A percentile compares a stretch with the other conserved stretches of the same genome.
phyloP scores from a whole-genome alignment of 2,888 invertebrate species.

The Dendrolimus pini region DNA sequence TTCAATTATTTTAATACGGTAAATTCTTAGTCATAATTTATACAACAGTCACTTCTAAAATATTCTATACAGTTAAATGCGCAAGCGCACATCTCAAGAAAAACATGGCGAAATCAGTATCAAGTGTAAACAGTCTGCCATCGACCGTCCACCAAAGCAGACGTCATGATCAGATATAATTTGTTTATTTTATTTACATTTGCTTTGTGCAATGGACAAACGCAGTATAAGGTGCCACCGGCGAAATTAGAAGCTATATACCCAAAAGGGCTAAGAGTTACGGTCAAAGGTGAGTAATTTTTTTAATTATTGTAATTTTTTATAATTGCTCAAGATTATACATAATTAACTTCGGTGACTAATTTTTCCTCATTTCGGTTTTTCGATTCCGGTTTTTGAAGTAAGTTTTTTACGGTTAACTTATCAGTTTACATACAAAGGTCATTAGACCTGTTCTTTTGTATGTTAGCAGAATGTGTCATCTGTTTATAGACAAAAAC shows the following conservation, averaged over 20 bases:
- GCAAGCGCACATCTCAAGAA: constrained; percentile 18
- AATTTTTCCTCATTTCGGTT: not conserved
- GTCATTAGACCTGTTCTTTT: too few species aligned
- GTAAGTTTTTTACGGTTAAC: not conserved
- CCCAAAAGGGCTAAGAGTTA: constrained; percentile 78
- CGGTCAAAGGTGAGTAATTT: constrained; percentile 48
- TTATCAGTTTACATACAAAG: too few species aligned
- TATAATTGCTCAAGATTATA: not conserved
- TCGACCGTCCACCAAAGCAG: constrained; percentile 18
- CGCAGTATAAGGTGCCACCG: constrained; percentile 59
- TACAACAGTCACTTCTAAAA: not conserved
- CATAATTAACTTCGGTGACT: not conserved
- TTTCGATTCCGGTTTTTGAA: not conserved
- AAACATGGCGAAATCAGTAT: not conserved
- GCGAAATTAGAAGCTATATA: constrained; percentile 76
- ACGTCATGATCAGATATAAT: constrained; percentile 32
- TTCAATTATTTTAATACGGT: too few species aligned
- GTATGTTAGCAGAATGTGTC: too few species aligned
- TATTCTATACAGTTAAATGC: constrained; percentile 12
- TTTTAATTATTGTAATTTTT: not conserved
- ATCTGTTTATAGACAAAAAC: too few species aligned
- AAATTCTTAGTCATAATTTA: not conserved
- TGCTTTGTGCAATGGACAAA: constrained; percentile 21
- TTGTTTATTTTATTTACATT: constrained; percentile 23
- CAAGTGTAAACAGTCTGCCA: constrained; percentile 23